A percentile compares a stretch with the other conserved stretches of the same genome.
phyloP scores from a whole-genome alignment of 2,113 vertebrate genomes.

The Aptenodytes patagonicus region DNA sequence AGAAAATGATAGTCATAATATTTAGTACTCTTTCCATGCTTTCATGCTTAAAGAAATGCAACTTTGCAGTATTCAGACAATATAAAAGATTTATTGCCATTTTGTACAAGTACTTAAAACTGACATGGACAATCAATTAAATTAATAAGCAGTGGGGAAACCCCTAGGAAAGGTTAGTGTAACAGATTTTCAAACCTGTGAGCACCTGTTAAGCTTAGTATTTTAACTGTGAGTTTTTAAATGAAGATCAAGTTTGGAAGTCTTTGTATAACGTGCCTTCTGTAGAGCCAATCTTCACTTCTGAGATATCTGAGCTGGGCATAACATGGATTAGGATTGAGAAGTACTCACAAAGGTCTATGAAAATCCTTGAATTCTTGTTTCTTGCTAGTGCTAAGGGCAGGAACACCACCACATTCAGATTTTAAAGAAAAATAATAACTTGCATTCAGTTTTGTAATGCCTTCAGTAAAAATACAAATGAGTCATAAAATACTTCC shows the following conservation, averaged over 20 bases:
- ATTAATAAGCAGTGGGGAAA: background rate
- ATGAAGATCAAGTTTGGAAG: background rate
- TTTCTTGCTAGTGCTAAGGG: background rate
- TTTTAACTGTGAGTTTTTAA: background rate
- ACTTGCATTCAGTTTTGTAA: background rate
- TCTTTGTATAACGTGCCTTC: background rate
- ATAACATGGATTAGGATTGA: background rate
- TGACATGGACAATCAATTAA: background rate
- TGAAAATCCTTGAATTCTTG: background rate
- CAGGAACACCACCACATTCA: background rate
- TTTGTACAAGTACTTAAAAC: background rate
- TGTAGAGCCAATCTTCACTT: background rate
- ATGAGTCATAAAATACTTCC: background rate
- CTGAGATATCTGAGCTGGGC: background rate
- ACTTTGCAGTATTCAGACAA: background rate
- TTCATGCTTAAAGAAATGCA: background rate
- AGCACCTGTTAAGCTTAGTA: background rate
- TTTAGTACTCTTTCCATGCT: background rate
- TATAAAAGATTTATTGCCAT: background rate
- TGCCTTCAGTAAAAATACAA: slow-evolving; percentile 7
- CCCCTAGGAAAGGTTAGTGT: background rate
- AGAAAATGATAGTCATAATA: background rate
- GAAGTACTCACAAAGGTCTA: background rate
- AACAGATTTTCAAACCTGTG: background rate
- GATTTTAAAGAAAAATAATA: slow-evolving; percentile 28